Percentiles rank a stretch among this genome's conserved stretches.
Evolutionary conservation across 2,888 invertebrate species (phyloP).

Genomic region (Troides aeacus): DNA sequence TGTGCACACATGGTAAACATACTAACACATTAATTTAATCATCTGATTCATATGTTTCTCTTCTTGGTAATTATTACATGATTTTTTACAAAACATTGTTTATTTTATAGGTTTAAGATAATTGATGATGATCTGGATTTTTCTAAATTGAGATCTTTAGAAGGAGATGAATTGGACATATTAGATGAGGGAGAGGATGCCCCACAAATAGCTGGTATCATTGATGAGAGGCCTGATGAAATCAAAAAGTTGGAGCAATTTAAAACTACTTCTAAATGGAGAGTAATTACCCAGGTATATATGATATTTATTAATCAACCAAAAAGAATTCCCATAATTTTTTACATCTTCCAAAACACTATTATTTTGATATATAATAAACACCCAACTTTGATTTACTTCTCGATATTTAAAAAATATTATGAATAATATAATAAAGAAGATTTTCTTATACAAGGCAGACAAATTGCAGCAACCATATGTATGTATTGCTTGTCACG

Average conservation of each 20-base stretch:
- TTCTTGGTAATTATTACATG: background rate
- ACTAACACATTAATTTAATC: too few species aligned
- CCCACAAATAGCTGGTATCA: constrained; percentile 92
- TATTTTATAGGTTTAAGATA: constrained; percentile 85
- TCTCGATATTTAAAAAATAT: too few species aligned
- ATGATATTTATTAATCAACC: background rate
- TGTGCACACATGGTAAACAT: too few species aligned
- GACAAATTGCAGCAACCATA: too few species aligned
- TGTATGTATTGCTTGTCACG: too few species aligned
- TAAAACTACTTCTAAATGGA: constrained; percentile 69
- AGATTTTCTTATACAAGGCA: too few species aligned
- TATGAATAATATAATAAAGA: too few species aligned
- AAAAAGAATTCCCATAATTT: background rate
- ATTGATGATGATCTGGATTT: constrained; percentile 91
- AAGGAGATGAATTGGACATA: constrained; percentile 83
- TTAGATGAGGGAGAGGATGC: constrained; percentile 90
- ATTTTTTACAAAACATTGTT: background rate
- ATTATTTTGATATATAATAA: too few species aligned
- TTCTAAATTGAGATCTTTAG: constrained; percentile 79
- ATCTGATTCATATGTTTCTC: too few species aligned
- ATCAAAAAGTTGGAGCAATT: constrained; percentile 70
- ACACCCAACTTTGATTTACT: too few species aligned
- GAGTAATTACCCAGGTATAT: constrained; percentile 66
- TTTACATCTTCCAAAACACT: too few species aligned
- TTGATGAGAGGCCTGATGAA: constrained; percentile 89